Evolutionary conservation across 2,797 vertebrate genomes (phyloP).

Genomic region (Leptodon cayanensis): DNA sequence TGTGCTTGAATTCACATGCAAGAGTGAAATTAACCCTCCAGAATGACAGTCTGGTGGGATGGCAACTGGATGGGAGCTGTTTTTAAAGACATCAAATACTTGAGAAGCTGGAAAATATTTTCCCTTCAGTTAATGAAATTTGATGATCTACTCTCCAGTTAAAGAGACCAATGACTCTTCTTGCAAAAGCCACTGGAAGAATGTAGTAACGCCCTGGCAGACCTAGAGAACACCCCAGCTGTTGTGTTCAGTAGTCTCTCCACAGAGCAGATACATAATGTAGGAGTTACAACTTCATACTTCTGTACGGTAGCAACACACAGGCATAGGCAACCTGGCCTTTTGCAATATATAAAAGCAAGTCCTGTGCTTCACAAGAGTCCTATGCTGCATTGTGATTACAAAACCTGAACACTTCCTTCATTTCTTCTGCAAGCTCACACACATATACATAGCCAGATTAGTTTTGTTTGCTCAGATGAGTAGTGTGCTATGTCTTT

Average conservation of each 20-base stretch:
- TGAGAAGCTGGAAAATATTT: neutral
- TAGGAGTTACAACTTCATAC: neutral
- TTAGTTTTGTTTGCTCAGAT: neutral
- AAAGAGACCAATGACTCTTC: neutral
- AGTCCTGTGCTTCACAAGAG: neutral
- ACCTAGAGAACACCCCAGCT: neutral
- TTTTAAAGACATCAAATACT: accelerated
- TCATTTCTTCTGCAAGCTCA: neutral
- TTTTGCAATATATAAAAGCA: neutral
- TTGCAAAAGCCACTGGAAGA: neutral
- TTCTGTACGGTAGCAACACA: neutral
- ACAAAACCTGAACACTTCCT: neutral
- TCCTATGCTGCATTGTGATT: neutral
- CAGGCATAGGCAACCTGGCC: neutral
- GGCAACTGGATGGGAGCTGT: neutral
- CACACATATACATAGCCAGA: neutral
- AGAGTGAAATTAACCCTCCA: neutral
- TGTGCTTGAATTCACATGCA: neutral
- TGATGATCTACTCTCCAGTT: neutral
- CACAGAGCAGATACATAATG: neutral
- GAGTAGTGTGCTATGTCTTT: neutral
- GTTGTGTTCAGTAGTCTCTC: neutral
- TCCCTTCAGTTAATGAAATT: neutral
- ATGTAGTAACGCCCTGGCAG: neutral
- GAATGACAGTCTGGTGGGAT: neutral